Base-by-base conservation (phyloP, 2,797 vertebrate genomes). In the Menidia menidia region DNA sequence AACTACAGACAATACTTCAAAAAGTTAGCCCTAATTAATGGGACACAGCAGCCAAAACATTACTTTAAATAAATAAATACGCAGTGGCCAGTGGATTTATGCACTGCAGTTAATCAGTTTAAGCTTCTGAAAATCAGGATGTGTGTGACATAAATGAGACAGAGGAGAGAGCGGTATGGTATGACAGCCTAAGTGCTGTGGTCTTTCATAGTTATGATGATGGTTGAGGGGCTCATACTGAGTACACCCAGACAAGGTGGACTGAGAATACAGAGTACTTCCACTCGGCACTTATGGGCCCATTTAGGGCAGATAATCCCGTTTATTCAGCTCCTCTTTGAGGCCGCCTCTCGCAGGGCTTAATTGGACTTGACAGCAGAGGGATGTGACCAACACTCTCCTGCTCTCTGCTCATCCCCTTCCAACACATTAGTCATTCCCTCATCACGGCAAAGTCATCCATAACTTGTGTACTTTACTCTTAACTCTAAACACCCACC, bases 301-400 rank as follows among this genome's bases (percentile, higher is more conserved):
- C 89, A 91, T 92, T 93, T 82, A 88, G 81, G 76, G 65, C 84
- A 81, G 75, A 92, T 89, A 86, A 92, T 85, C 84, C 81, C 47
- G 64, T 82, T 41, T 62, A 64, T 68, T 86, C 84, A 71, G 85
- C 80, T 84, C 64, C 59, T 79, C 78, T 90, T 73, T 85, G 83
- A 87, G 79, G 77, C 68, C 19, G 78, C 68, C 51, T 81, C 68
- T 43, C 75, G 75, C 63, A 2, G 67, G 70, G 66, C 73, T 75
- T 91, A 82, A 92, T 87, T 80, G 60, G 81, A 88, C 72, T 52
- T 71, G 86, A 91, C 87, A 87, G 85, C 60, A 63, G 62, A 81
- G 76, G 69, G 82, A 86, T 52, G 68, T 62, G 63, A 72, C 67
- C 33, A 68, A 81, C 73, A 51, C 71, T 87, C 61, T 80, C 44